Base-by-base conservation (phyloP, 2,113 vertebrate species). In the Neodontobutis hainanensis region DNA sequence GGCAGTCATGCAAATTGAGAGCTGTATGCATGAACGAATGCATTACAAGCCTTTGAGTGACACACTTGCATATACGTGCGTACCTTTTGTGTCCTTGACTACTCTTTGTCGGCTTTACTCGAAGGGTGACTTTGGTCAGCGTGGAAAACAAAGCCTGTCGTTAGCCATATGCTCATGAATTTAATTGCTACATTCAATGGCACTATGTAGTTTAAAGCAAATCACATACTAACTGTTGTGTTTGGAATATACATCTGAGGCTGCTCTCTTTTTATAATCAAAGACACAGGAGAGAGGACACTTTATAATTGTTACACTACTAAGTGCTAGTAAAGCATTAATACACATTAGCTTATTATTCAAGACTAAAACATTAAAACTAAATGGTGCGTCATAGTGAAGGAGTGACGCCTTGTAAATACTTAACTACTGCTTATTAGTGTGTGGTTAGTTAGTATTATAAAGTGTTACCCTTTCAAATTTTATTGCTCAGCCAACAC, bases 101-200 rank as follows among this genome's bases (percentile, higher is more conserved):
- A 27, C 47, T 38, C 10, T 11, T 11, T 60, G 43, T 55, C 57
- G 57, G 10, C 34, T 69, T 68, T 34, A 42, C 63, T 78, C 78
- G 9, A 35, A 64, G 55, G 12, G 64, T 68, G 82, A 78, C 82
- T 85, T 83, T 76, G 50, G 62, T 48, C 51, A 76, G 81, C 80
- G 79, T 83, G 32, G 14, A 56, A 52, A 72, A 76, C 73, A 62
- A 11, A 15, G 15, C 42, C 51, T 52, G 53, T 82, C 50, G 36
- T 68, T 59, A 53, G 73, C 62, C 81, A 85, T 79, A 71, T 79
- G 79, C 47, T 65, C 66, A 73, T 66, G 61, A 69, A 80, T 84
- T 59, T 65, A 46, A 53, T 47, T 55, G 14, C 36, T 10, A 36
- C 10, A 45, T 50, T 73, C 55, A 35, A 32, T 61, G 56, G 42